Evolutionary conservation across 2,888 invertebrate species (phyloP), one percentile per base, ranked within the genome.

Genomic region (Drosophila robusta): DNA sequence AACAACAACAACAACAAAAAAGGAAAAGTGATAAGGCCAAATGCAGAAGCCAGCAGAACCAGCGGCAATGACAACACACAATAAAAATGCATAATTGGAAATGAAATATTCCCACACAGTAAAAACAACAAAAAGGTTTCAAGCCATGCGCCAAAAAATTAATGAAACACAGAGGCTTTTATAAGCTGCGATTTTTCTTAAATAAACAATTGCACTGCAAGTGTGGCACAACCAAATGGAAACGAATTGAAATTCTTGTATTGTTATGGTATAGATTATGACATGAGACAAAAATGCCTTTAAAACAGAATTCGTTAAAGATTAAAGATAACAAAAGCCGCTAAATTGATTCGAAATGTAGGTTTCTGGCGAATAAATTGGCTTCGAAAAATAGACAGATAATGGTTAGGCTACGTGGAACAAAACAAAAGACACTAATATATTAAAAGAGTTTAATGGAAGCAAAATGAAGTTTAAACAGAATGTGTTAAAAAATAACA

Each of bases 21-120:
- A 1, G 1, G 24, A 12, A 29, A 7, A 29, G 16, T 36, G 22
- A 9, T 39, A 5, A 29, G 29, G 39, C 29, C 51, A 29, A 29
- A 51, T 16, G 26, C 41, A 18, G 16, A 5, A 9, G 29, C 16
- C 39, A 14, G 11, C 18, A 14, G 39, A 9, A 18, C 18, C 58
- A 44, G 14, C 14, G 26, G 14, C 51, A 64, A 38, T 22, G 42
- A n/a, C 44, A 68, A 63, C 44, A 56, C 39, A 69, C 56, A 63
- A 63, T 67, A 47, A 67, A 55, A 38, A 34, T 55, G 51, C 46
- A 71, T 72, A 41, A 73, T 55, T 55, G 41, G 22, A 39, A 42
- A 42, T 54, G 49, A 36, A 58, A 56, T 54, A 63, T 46, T 32
- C 22, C n/a, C 12, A n/a, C 22, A 18, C 24, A 45, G 14, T 38